Conservation (phyloP, 2,888 invertebrate species). For the Leptinotarsa peninsularis region DNA sequence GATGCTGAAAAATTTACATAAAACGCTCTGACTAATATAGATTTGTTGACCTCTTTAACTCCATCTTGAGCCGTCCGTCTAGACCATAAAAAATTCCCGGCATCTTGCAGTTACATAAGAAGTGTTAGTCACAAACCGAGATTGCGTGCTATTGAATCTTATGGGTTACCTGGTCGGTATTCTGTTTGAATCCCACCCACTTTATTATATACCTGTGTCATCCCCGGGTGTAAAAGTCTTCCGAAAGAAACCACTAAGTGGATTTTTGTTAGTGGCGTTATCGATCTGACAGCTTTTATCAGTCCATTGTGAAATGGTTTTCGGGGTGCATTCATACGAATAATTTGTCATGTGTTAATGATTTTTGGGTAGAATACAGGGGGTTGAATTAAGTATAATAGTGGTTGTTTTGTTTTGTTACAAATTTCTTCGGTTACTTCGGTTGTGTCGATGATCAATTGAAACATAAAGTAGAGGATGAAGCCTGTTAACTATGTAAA, state of each 20-base stretch:
- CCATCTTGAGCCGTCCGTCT: conserved; percentile 33
- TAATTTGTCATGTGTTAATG: conserved; percentile 11
- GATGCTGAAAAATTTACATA: conserved; percentile 10
- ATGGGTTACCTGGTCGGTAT: conserved; percentile 18
- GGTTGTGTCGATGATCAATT: too few relatives aligned
- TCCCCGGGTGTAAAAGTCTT: conserved; percentile 4
- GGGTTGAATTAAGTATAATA: background rate
- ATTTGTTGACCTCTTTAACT: conserved; percentile 22
- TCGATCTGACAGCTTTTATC: conserved; percentile 20
- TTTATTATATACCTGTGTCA: conserved; percentile 28
- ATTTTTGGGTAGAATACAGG: background rate
- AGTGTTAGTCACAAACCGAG: conserved; percentile 28
- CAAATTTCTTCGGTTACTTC: background rate
- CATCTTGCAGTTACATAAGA: conserved; percentile 44
- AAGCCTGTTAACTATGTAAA: background rate
- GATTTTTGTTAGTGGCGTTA: conserved; percentile 19
- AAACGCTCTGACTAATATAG: conserved; percentile 18
- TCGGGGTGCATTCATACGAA: background rate
- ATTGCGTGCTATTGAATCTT: conserved; percentile 23
- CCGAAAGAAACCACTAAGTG: conserved; percentile 15
- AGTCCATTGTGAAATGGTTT: background rate
- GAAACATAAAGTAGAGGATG: too few relatives aligned
- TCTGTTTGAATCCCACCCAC: conserved; percentile 27
- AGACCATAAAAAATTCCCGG: conserved; percentile 44
- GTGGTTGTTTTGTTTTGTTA: background rate